These are phyloP conservation scores for Momotus momota DNA, from an alignment of 2,797 vertebrate species.

Conservation along the genomic window DNA sequence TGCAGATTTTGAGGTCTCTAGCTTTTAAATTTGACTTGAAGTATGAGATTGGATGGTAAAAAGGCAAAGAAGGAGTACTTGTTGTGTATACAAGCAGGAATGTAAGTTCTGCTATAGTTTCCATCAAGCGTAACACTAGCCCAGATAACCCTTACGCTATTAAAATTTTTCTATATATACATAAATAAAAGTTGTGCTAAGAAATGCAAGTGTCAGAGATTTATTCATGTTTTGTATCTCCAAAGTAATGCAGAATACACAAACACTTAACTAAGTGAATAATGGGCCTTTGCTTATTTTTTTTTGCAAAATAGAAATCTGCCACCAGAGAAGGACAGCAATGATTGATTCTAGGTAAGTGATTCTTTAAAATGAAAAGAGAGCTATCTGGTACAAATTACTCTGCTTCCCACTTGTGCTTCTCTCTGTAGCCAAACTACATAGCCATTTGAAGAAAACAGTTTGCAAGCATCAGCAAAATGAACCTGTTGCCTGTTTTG, in stretches of 20 bases:
- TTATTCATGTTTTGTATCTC: slow-evolving; percentile 16
- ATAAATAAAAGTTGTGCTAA: slow-evolving; percentile 7
- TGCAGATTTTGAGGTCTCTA: neutral
- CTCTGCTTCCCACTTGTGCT: slow-evolving; percentile 15
- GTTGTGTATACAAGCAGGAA: neutral
- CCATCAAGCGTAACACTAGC: neutral
- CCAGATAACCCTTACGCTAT: slow-evolving; percentile 19
- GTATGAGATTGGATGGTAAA: slow-evolving; percentile 4
- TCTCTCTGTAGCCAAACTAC: slow-evolving; percentile 20
- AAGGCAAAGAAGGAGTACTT: neutral
- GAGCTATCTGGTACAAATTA: slow-evolving; percentile 59
- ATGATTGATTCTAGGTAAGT: slow-evolving; percentile 39
- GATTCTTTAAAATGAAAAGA: slow-evolving; percentile 33
- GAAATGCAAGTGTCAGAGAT: slow-evolving; percentile 1
- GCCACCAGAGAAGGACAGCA: slow-evolving; percentile 29
- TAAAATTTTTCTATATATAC: slow-evolving; percentile 8
- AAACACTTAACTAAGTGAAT: slow-evolving; percentile 60
- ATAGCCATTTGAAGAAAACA: slow-evolving; percentile 18
- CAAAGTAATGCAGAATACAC: slow-evolving; percentile 37
- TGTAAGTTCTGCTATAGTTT: slow-evolving; percentile 12
- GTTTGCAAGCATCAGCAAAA: neutral
- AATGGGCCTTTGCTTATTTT: neutral
- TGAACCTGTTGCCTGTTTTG: neutral
- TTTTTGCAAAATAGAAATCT: slow-evolving; percentile 58
- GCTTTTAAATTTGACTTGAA: slow-evolving; percentile 27